Conservation (phyloP, 2,888 invertebrate genomes). For the Cantharis nigra region DNA sequence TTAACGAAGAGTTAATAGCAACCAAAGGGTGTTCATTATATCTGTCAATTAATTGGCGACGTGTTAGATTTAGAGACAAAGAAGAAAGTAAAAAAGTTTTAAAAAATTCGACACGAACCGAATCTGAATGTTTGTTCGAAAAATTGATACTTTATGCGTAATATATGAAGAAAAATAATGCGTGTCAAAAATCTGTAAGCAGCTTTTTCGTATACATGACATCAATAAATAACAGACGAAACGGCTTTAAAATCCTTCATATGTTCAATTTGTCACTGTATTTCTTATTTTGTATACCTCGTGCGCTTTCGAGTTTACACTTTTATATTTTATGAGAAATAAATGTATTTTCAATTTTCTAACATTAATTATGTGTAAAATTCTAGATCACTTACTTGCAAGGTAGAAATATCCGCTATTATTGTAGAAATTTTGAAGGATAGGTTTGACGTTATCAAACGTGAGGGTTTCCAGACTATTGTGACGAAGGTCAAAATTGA, state of each 20-base stretch:
- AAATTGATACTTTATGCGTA: not conserved
- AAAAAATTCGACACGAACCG: not conserved
- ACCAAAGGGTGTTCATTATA: not conserved
- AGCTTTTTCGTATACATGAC: not conserved
- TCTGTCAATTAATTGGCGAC: not conserved
- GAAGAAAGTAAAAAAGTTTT: not conserved
- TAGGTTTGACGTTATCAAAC: constrained; percentile 75
- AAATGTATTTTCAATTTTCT: not conserved
- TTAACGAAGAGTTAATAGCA: not conserved
- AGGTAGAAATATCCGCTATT: constrained; percentile 74
- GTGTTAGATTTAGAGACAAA: not conserved
- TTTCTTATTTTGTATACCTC: not conserved
- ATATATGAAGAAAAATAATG: not conserved
- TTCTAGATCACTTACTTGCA: constrained; percentile 67
- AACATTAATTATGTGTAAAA: not conserved
- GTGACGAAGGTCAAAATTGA: constrained; percentile 75
- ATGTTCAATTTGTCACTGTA: not conserved
- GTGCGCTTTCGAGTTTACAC: not conserved
- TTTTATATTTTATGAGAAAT: not conserved
- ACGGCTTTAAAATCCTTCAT: not conserved
- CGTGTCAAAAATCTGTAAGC: not conserved
- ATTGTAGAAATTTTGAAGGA: constrained; percentile 78
- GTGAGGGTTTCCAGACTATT: constrained; percentile 79
- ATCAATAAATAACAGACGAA: not conserved
- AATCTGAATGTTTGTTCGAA: not conserved